Evolutionary conservation across 2,888 invertebrate genomes (phyloP).

Genomic region (Steromphala cineraria): DNA sequence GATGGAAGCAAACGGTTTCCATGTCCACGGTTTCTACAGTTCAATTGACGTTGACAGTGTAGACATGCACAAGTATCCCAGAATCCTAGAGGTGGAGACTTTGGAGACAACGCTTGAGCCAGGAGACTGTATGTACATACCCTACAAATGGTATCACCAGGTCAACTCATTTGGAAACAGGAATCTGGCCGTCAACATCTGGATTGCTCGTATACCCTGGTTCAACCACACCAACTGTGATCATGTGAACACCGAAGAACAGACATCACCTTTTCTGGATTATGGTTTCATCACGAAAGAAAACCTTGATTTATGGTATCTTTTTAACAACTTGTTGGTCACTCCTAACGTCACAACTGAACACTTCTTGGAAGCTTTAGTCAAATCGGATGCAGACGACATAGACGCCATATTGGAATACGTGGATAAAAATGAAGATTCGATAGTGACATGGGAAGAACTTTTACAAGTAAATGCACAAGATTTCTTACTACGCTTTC

Average conservation of each 20-base stretch:
- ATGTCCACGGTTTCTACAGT: slow-evolving; percentile 57
- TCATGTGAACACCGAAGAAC: background rate
- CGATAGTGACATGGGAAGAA: background rate
- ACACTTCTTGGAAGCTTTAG: background rate
- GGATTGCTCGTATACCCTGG: slow-evolving; percentile 39
- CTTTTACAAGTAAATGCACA: background rate
- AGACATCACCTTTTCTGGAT: background rate
- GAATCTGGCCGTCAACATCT: slow-evolving; percentile 37
- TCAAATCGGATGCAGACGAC: background rate
- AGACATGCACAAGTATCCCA: slow-evolving; percentile 59
- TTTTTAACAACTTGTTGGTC: background rate
- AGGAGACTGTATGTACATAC: slow-evolving; percentile 72
- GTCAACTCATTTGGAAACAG: slow-evolving; percentile 33
- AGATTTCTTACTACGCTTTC: background rate
- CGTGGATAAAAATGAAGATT: background rate
- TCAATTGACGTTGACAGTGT: slow-evolving; percentile 66
- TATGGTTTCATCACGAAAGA: background rate
- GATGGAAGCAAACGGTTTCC: slow-evolving; percentile 54
- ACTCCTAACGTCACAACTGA: background rate
- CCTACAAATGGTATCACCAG: slow-evolving; percentile 47
- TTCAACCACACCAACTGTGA: slow-evolving; percentile 34
- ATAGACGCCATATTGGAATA: background rate
- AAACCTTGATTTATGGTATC: background rate
- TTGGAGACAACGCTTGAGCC: slow-evolving; percentile 52
- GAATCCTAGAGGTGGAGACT: slow-evolving; percentile 56